Conservation (phyloP, 2,888 invertebrate genomes). For the Protodeltote pygarga region DNA sequence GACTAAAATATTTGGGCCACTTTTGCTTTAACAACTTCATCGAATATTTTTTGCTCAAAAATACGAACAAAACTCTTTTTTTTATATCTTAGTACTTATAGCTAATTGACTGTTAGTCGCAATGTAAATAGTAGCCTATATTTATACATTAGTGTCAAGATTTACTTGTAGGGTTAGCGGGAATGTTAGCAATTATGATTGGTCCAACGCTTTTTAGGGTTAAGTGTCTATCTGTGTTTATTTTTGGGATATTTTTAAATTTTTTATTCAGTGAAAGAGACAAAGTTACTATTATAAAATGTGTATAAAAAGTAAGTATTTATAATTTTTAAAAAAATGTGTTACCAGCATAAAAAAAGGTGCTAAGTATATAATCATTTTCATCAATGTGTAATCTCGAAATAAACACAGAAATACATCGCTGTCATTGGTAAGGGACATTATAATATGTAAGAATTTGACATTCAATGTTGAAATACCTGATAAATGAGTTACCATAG, state of each 20-base stretch:
- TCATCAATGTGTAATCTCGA: conserved; percentile 10
- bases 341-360: not conserved
- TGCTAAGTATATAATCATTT: not conserved
- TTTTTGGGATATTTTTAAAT: conserved; percentile 10
- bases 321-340: not conserved
- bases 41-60: conserved; percentile 55
- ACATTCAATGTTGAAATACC: conserved; percentile 65
- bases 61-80: conserved; percentile 54
- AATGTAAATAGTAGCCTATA: conserved; percentile 83
- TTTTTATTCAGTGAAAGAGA: not conserved
- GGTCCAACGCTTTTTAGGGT: conserved; percentile 74
- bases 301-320: not conserved
- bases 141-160: conserved; percentile 68
- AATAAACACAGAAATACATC: conserved; percentile 38
- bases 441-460: conserved; percentile 53
- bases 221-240: conserved; percentile 45
- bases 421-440: conserved; percentile 59
- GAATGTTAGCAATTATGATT: conserved; percentile 84
- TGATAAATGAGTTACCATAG: conserved; percentile 81
- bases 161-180: conserved; percentile 73
- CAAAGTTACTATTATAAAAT: not conserved
- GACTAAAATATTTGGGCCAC: not conserved
- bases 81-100: conserved; percentile 58
- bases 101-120: conserved; percentile 80
- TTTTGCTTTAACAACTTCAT: conserved; percentile 15